Base-by-base conservation (phyloP, 2,888 invertebrate genomes). In the Cenopis cana region DNA sequence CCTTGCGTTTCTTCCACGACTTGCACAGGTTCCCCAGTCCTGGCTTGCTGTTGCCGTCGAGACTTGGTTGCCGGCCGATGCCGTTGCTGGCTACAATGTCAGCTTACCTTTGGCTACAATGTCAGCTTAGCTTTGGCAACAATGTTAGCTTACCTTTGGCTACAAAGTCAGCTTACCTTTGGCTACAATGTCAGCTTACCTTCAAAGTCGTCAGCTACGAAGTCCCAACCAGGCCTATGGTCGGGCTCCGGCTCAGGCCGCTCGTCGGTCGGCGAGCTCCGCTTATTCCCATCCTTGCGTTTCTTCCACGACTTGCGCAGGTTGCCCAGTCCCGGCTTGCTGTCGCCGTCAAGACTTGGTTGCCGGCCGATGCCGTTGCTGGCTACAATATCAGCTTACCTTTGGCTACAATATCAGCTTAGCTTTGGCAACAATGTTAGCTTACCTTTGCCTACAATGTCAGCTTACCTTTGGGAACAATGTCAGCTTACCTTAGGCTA, bases 191-290 rank as follows among this genome's bases (percentile, higher is more conserved):
- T 29, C 29, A 29, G 29, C 29, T 46, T 77, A 91, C 93, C 93
- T 85, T 97, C 97, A 82, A 98, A 98, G 83, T 97, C 97, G 79
- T 97, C 97, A 12, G 95, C 95, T 1, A 96, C 95, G 79, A 96
- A 96, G 87, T 96, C 96, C 87, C 96, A 94, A 0, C 95, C 95
- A 0, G 95, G 91, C 72, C 91, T 74, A 0, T 90, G 90, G 52
- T 91, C 87, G 0, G 82, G 80, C 20, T 83, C 86, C 0, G 81
- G 90, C 88, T 1, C 90, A 84, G 0, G 91, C 87, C 1, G 87
- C 84, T 93, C 93, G 1, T 91, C 91, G 0, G 87, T 88, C 1
- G 93, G 92, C 0, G 93, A 92, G 61, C 81, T 82, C 10, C 88
- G 89, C 82, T 88, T 86, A 20, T 91, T 93, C 79, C 79, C 90